Evolutionary conservation across 2,797 vertebrate species (phyloP).

Genomic region (Coendou prehensilis): DNA sequence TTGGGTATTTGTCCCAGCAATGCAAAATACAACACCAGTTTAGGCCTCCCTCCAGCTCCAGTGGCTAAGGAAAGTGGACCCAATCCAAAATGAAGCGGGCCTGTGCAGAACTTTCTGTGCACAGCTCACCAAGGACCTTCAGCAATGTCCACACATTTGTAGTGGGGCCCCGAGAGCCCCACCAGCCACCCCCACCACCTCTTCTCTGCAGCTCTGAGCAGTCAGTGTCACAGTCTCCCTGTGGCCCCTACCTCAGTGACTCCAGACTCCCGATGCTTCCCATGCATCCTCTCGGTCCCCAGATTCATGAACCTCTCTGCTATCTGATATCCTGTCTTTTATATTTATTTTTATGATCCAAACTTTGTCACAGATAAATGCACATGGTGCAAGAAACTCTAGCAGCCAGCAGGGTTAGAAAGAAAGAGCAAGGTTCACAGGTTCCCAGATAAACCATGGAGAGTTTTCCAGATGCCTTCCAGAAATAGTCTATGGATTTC

Average conservation of each 20-base stretch:
- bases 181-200: neutral
- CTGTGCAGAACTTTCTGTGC: constrained; percentile 94
- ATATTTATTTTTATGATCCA: constrained; percentile 28
- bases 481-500: neutral
- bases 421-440: neutral
- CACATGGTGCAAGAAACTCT: neutral
- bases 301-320: neutral
- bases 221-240: neutral
- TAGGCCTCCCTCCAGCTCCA: neutral
- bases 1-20: neutral
- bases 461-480: constrained; percentile 13
- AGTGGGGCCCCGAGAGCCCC: constrained; percentile 74
- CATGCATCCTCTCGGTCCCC: neutral
- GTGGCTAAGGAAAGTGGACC: neutral
- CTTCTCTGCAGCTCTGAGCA: neutral
- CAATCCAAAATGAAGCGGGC: neutral
- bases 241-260: neutral
- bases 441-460: neutral
- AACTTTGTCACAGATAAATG: neutral
- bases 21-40: neutral
- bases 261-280: neutral
- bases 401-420: constrained; percentile 15
- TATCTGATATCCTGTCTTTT: neutral
- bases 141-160: constrained; percentile 90
- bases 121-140: constrained; percentile 92